phyloP scores from a whole-genome alignment of 2,797 vertebrate species.

The Vespertilio murinus region DNA sequence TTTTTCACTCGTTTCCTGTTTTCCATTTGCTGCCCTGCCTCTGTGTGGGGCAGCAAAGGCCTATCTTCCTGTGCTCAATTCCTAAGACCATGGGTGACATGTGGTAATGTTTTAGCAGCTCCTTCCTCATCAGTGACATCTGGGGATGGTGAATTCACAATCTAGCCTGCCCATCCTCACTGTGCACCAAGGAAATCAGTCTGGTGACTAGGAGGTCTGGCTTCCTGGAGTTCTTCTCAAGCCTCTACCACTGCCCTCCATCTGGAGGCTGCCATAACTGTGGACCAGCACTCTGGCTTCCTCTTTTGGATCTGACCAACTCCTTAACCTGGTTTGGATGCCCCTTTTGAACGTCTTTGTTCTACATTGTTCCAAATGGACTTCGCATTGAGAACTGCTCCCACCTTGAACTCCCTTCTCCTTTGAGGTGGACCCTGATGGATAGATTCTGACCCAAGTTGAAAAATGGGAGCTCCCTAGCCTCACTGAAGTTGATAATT shows the following conservation, averaged over 20 bases:
- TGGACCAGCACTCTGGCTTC: not conserved
- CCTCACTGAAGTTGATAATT: not conserved
- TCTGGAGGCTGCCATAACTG: not conserved
- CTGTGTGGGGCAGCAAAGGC: not conserved
- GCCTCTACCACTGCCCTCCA: not conserved
- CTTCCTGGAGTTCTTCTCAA: conserved; percentile 21
- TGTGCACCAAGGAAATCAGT: not conserved
- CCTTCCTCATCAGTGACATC: not conserved
- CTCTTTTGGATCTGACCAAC: not conserved
- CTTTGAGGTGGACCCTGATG: not conserved
- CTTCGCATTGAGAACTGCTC: not conserved
- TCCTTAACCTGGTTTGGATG: not conserved
- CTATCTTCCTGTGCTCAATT: not conserved
- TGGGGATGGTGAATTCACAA: not conserved
- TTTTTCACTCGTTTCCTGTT: not conserved
- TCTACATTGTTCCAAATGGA: not conserved
- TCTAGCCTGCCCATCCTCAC: not conserved
- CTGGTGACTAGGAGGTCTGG: not conserved
- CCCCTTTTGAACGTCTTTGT: not conserved
- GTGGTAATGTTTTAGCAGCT: not conserved
- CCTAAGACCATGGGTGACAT: not conserved
- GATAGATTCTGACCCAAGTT: not conserved
- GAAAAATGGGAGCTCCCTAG: not conserved
- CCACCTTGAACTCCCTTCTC: not conserved
- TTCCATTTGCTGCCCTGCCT: not conserved